Evolutionary conservation across 1,140 invertebrate genomes (phyloP).

Genomic region (Ylistrum balloti): DNA sequence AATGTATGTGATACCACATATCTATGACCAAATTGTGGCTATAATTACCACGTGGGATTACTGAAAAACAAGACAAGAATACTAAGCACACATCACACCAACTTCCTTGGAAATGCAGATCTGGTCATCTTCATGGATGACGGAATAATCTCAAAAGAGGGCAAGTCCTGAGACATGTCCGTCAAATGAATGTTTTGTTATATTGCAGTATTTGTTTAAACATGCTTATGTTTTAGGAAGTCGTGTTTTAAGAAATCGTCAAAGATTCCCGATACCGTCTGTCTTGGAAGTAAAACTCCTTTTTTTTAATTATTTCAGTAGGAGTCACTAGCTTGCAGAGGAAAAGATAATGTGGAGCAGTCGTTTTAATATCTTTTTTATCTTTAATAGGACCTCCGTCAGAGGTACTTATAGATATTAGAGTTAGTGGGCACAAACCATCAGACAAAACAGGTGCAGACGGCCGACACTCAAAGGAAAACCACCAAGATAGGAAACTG

Average conservation of each 20-base stretch:
- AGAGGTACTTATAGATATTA: not conserved
- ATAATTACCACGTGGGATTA: not conserved
- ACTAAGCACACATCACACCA: not conserved
- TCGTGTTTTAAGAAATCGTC: too few species aligned
- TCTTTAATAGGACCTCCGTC: not conserved
- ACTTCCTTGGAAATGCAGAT: slow-evolving; percentile 8
- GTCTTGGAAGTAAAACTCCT: too few species aligned
- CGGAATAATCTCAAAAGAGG: not conserved
- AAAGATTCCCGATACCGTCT: too few species aligned
- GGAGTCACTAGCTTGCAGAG: too few species aligned
- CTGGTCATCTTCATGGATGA: not conserved
- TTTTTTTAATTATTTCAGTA: too few species aligned
- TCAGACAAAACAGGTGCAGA: slow-evolving; percentile 41
- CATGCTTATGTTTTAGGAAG: too few species aligned
- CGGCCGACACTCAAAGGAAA: not conserved
- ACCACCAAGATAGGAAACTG: slow-evolving; percentile 66
- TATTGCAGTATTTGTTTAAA: not conserved
- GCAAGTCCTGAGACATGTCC: not conserved
- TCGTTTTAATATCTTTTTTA: not conserved
- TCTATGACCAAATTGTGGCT: too few species aligned
- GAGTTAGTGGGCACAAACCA: not conserved
- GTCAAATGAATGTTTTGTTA: not conserved
- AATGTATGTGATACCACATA: slow-evolving; percentile 4
- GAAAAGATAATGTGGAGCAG: not conserved
- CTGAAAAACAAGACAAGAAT: slow-evolving; percentile 16